These are phyloP conservation scores for Ormia ochracea DNA, from an alignment of 2,888 invertebrate species.

Conservation along the genomic window DNA sequence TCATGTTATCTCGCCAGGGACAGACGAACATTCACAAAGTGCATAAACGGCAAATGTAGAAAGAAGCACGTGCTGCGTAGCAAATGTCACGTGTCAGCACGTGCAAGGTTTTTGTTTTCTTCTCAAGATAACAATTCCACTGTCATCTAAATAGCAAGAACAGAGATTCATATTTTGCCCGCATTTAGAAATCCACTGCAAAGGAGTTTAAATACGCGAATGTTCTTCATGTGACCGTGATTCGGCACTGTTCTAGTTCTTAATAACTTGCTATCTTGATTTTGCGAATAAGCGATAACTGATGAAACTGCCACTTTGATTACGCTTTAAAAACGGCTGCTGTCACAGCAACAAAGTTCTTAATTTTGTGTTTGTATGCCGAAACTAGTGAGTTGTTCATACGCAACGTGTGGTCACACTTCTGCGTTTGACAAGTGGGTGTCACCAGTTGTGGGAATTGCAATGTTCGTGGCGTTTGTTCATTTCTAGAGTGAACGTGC, in stretches of 20 bases:
- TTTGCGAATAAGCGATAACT: slow-evolving; percentile 61
- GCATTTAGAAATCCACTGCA: slow-evolving; percentile 4
- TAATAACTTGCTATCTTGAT: slow-evolving; percentile 65
- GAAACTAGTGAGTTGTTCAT: slow-evolving; percentile 4
- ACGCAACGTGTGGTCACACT: slow-evolving; percentile 60
- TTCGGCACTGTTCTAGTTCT: slow-evolving; percentile 44
- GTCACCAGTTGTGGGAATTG: slow-evolving; percentile 60
- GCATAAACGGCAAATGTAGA: slow-evolving; percentile 47
- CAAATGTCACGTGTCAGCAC: slow-evolving; percentile 71
- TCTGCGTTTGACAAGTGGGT: slow-evolving; percentile 63
- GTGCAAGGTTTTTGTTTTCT: slow-evolving; percentile 58
- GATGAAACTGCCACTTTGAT: slow-evolving; percentile 50
- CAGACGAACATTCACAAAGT: slow-evolving; percentile 29
- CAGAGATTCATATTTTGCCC: slow-evolving; percentile 29
- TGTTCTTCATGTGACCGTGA: slow-evolving; percentile 21
- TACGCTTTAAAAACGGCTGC: slow-evolving; percentile 9
- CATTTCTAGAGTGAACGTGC: not conserved
- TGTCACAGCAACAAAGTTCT: slow-evolving; percentile 57
- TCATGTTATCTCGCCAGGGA: slow-evolving; percentile 59
- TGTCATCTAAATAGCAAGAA: slow-evolving; percentile 33
- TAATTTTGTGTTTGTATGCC: slow-evolving; percentile 41
- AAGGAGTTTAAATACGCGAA: not conserved
- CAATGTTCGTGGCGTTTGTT: slow-evolving; percentile 47
- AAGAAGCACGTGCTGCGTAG: slow-evolving; percentile 68
- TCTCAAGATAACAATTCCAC: slow-evolving; percentile 40